Percentiles rank a stretch among this genome's conserved stretches.
Conservation (phyloP, 2,888 invertebrate genomes). For the Galerucella calmariensis region DNA sequence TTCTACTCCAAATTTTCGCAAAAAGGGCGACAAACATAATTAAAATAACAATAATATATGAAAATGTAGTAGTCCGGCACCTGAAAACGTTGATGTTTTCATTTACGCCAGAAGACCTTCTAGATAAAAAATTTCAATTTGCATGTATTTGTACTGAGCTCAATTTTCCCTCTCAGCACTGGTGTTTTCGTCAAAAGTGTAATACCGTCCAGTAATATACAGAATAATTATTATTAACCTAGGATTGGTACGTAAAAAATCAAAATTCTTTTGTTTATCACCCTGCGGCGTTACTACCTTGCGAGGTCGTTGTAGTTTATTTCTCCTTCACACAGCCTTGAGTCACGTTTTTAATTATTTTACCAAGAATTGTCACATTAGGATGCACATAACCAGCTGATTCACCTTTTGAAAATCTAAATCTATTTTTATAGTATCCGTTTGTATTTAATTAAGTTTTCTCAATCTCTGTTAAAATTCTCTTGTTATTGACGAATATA, state of each 20-base stretch:
- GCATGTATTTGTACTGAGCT: too few species aligned
- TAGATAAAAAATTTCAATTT: too few species aligned
- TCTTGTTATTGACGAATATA: neutral
- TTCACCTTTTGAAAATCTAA: constrained; percentile 2
- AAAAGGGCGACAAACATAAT: too few species aligned
- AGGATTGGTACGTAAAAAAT: neutral
- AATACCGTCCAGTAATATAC: too few species aligned
- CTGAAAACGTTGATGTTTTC: too few species aligned
- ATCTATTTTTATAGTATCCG: constrained; percentile 5
- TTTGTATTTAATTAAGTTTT: neutral
- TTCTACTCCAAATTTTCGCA: too few species aligned
- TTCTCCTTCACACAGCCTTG: constrained; percentile 3
- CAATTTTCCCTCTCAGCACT: too few species aligned
- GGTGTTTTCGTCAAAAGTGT: too few species aligned
- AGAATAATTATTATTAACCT: too few species aligned
- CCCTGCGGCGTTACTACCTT: neutral
- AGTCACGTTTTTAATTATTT: constrained; percentile 4
- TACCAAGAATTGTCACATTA: neutral
- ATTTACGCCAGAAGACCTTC: too few species aligned
- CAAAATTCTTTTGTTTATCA: neutral
- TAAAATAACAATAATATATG: too few species aligned
- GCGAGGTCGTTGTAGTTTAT: constrained; percentile 1
- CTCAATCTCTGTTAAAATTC: constrained; percentile 4
- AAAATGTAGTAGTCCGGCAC: too few species aligned
- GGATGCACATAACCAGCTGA: neutral